A percentile compares a stretch with the other conserved stretches of the same genome.
These are phyloP conservation scores for Apodemia mormo DNA, from an alignment of 2,888 invertebrate genomes.

Conservation along the genomic window DNA sequence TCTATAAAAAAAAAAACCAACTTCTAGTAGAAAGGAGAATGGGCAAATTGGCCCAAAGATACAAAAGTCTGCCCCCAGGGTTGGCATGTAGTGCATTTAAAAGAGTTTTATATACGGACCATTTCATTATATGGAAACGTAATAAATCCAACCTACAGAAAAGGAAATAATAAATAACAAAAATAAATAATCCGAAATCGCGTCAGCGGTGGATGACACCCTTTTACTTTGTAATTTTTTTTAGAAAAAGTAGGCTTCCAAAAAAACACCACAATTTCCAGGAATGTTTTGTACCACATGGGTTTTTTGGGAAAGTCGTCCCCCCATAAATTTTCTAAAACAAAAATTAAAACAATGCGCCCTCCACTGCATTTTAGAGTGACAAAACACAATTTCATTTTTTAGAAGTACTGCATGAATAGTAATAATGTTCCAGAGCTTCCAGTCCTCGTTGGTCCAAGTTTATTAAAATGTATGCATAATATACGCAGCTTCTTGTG, in stretches of 20 bases:
- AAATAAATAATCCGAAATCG: slow-evolving; percentile 8
- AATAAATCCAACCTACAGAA: slow-evolving; percentile 22
- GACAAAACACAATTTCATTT: too few species aligned
- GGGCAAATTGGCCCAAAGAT: slow-evolving; percentile 22
- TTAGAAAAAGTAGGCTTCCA: slow-evolving; percentile 4
- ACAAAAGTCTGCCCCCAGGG: slow-evolving; percentile 18
- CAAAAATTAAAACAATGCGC: slow-evolving; percentile 18
- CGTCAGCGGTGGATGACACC: slow-evolving; percentile 4
- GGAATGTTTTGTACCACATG: background rate
- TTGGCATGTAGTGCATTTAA: slow-evolving; percentile 19
- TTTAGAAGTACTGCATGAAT: background rate
- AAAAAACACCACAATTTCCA: background rate
- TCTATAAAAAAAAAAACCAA: too few species aligned
- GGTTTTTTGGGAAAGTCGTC: background rate
- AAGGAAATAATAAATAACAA: slow-evolving; percentile 19
- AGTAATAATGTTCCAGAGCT: slow-evolving; percentile 1
- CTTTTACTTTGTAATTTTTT: slow-evolving; percentile 2
- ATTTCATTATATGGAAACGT: slow-evolving; percentile 17
- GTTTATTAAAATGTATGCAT: slow-evolving; percentile 10
- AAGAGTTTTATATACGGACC: slow-evolving; percentile 16
- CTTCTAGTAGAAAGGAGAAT: slow-evolving; percentile 19
- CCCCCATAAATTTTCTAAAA: background rate
- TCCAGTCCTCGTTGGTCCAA: slow-evolving; percentile 6
- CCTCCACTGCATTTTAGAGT: too few species aligned
- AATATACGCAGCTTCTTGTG: slow-evolving; percentile 9